Percentiles rank a stretch among this genome's conserved stretches.
Evolutionary conservation across 2,888 invertebrate species (phyloP).

Genomic region (Cephus pulcher): DNA sequence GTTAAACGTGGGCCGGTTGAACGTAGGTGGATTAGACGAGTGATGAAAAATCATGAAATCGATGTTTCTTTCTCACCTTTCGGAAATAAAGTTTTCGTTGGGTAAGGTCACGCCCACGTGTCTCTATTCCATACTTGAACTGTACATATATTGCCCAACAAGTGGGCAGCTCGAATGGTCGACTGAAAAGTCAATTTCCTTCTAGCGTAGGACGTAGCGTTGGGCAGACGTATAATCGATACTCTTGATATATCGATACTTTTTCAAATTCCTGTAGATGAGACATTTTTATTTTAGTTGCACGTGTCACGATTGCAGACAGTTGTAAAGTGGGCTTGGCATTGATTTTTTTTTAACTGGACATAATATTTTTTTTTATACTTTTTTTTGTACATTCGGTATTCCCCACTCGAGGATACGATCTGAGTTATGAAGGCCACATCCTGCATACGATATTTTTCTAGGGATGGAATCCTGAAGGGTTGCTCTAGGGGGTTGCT

Average conservation of each 20-base stretch:
- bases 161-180: constrained; percentile 32
- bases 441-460: background rate
- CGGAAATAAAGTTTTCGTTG: constrained; percentile 44
- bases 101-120: constrained; percentile 29
- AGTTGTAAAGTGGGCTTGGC: background rate
- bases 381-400: background rate
- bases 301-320: background rate
- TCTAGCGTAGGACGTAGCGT: constrained; percentile 41
- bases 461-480: background rate
- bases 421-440: background rate
- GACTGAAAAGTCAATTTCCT: constrained; percentile 43
- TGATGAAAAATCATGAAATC: constrained; percentile 29
- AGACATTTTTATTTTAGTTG: background rate
- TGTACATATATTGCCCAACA: constrained; percentile 23
- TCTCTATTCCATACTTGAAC: constrained; percentile 33
- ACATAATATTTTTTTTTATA: background rate
- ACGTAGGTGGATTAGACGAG: constrained; percentile 36
- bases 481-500: background rate
- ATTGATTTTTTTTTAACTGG: background rate
- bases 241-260: background rate
- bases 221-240: background rate
- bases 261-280: background rate
- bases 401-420: background rate
- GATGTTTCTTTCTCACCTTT: constrained; percentile 44
- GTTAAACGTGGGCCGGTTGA: constrained; percentile 36